Evolutionary conservation across 64 coral and sea anemone species (phyloP).

Genomic region (Stichodactyla mertensii): DNA sequence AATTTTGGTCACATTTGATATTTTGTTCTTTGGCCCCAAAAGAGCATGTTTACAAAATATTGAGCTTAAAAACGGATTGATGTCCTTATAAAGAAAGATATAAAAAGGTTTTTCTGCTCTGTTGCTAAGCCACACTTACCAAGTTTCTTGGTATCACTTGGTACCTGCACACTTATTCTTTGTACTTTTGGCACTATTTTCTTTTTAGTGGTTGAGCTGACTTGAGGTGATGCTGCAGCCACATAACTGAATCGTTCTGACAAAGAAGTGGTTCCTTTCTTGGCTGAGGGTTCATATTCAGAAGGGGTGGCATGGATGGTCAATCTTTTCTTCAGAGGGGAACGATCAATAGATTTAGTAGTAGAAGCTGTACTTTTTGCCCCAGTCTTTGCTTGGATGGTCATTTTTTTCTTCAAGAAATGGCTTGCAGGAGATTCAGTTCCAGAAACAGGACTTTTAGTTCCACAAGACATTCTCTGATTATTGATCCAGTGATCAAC

Average conservation of each 20-base stretch:
- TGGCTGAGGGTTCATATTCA: not conserved
- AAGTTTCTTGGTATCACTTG: slow-evolving; percentile 54
- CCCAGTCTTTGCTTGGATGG: slow-evolving; percentile 47
- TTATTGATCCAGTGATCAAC: slow-evolving; percentile 87
- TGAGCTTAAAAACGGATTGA: too few species aligned
- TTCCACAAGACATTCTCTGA: slow-evolving; percentile 36
- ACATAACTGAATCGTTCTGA: slow-evolving; percentile 48
- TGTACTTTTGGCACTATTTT: not conserved
- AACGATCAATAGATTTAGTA: slow-evolving; percentile 3
- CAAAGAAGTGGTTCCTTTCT: not conserved
- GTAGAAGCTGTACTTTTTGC: slow-evolving; percentile 10
- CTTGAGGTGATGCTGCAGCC: slow-evolving; percentile 25
- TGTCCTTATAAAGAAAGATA: too few species aligned
- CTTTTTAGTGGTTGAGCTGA: not conserved
- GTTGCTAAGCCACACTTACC: not conserved
- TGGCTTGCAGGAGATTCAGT: slow-evolving; percentile 23
- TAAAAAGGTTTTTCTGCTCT: too few species aligned
- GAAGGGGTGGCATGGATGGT: not conserved
- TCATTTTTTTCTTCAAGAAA: slow-evolving; percentile 52
- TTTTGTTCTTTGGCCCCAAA: too few species aligned
- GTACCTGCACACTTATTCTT: slow-evolving; percentile 13
- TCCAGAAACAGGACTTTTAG: slow-evolving; percentile 20
- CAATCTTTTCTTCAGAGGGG: slow-evolving; percentile 22
- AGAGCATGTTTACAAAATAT: too few species aligned
- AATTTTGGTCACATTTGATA: too few species aligned